Percentiles rank a stretch among this genome's conserved stretches.
These are phyloP conservation scores for Sphenopsis melanotis DNA, from an alignment of 2,797 vertebrate genomes.

Conservation along the genomic window DNA sequence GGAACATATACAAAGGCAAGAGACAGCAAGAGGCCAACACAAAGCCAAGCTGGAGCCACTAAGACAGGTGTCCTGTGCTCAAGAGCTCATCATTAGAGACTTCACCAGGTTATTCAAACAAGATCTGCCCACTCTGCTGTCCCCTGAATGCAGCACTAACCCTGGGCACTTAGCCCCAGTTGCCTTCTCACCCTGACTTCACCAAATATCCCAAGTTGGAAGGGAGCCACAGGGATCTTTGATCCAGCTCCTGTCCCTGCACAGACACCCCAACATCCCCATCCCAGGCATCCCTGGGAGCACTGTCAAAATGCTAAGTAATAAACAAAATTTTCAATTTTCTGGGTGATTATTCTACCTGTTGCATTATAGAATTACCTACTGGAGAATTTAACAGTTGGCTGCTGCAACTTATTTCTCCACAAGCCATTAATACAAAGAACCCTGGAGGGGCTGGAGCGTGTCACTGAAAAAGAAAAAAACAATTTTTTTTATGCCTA, in stretches of 20 bases:
- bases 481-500: neutral
- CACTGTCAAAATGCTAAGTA: neutral
- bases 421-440: neutral
- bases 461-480: no score
- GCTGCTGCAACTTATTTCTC: neutral
- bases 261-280: neutral
- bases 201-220: rapidly evolving
- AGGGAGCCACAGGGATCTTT: neutral
- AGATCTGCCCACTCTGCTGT: neutral
- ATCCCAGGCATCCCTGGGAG: neutral
- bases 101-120: neutral
- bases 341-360: neutral
- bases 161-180: rapidly evolving
- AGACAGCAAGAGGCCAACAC: neutral
- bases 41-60: neutral
- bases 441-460: neutral
- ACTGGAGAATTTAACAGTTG: neutral
- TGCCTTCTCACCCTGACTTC: neutral
- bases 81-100: neutral
- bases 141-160: neutral
- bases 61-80: neutral
- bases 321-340: neutral
- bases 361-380: neutral
- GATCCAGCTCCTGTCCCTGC: neutral
- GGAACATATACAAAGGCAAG: neutral